Evolutionary conservation across 2,888 invertebrate species (phyloP), one percentile per base, ranked within the genome.

Genomic region (Tenodera sinensis): DNA sequence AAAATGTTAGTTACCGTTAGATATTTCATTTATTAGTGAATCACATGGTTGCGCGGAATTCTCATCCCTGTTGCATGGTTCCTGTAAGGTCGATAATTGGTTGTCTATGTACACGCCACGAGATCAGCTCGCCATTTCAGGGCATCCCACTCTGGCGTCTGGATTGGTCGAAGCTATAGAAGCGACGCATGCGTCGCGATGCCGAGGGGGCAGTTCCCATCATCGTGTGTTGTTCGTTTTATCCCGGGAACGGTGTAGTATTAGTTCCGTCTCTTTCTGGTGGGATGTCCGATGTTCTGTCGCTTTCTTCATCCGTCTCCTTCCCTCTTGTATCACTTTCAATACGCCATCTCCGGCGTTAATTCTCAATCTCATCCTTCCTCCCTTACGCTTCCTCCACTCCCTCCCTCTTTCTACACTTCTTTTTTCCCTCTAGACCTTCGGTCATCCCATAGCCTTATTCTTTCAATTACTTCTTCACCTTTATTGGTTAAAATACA

Each of bases 101-200:
- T 87, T 89, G 90, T 83, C 87, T 47, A 81, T 89, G 90, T 85
- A 83, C n/a, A 83, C 28, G 89, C 34, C 81, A 83, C 81, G 87
- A 89, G 90, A 89, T 90, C 90, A 85, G 89, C 88, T 90, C 90
- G 90, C 90, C 90, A 89, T 89, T 89, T 88, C 90, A 47, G 84
- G 89, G 90, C 88, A 88, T 87, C 89, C 90, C 90, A 89, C 90
- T 87, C 89, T 82, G 83, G 83, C 87, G 89, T 86, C 85, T 81
- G 88, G 90, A 90, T 90, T 90, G 90, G 90, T 88, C 87, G 88
- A 87, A 34, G 83, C 30, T 82, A 88, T 54, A 27, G 54, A 27
- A 25, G 34, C 82, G 28, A 88, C 90, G 90, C 90, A 83, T 86
- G 89, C 90, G 90, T 87, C 28, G 87, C 84, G 34, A 84, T 83